phyloP scores from a whole-genome alignment of 2,888 invertebrate species.

The Dryadula phaetusa region DNA sequence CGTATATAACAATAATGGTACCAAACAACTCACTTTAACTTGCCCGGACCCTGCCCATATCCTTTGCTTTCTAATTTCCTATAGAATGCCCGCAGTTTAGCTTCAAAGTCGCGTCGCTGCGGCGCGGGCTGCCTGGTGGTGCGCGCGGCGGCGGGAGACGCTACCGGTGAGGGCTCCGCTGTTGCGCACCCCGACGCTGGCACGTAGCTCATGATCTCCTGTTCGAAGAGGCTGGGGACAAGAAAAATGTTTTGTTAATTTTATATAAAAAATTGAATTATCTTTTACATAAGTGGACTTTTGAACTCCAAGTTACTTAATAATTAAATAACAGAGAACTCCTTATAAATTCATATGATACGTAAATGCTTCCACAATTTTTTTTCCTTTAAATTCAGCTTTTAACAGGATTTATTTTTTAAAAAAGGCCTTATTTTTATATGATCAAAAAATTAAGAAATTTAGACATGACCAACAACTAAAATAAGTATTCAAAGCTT shows the following conservation, averaged over 20 bases:
- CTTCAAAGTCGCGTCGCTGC: constrained; percentile 96
- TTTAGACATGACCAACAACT: too few species aligned
- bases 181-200: constrained; percentile 86
- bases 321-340: too few species aligned
- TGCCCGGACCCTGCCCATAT: constrained; percentile 98
- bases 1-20: neutral
- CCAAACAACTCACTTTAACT: constrained; percentile 92
- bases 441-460: too few species aligned
- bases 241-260: constrained; percentile 38
- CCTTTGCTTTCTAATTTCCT: constrained; percentile 97
- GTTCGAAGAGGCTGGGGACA: constrained; percentile 94
- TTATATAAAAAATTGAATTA: too few species aligned
- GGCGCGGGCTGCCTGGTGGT: constrained; percentile 94
- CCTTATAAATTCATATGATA: too few species aligned
- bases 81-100: constrained; percentile 97
- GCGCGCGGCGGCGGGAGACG: constrained; percentile 92
- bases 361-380: too few species aligned
- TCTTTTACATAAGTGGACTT: too few species aligned
- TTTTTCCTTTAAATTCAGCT: too few species aligned
- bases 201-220: constrained; percentile 99
- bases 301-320: too few species aligned
- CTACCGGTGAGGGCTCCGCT: constrained; percentile 87
- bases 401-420: too few species aligned
- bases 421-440: too few species aligned
- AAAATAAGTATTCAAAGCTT: neutral